Evolutionary conservation across 2,797 vertebrate genomes (phyloP).

Genomic region (Lutjanus campechanus): DNA sequence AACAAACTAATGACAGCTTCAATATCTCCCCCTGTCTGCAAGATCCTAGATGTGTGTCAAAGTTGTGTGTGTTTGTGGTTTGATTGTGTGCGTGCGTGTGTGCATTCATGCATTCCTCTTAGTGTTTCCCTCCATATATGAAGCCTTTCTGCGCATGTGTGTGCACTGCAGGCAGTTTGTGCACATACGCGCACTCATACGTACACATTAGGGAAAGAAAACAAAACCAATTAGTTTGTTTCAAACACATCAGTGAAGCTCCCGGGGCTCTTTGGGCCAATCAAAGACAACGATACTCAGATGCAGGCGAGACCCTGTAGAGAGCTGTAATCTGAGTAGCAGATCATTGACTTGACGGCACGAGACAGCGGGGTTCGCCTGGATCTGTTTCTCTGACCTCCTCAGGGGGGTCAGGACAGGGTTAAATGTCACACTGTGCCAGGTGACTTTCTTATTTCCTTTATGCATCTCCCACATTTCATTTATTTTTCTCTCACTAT

Average conservation of each 20-base stretch:
- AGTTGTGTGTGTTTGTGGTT: conserved; percentile 43
- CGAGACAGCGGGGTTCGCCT: conserved; percentile 27
- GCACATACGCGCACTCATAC: conserved; percentile 35
- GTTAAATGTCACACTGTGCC: conserved; percentile 51
- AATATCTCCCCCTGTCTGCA: conserved; percentile 69
- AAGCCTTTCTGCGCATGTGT: conserved; percentile 29
- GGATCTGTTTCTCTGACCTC: conserved; percentile 46
- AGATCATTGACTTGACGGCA: conserved; percentile 51
- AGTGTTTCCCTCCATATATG: conserved; percentile 41
- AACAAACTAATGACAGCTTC: conserved; percentile 81
- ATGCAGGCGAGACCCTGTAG: conserved; percentile 46
- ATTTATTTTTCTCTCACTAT: not conserved
- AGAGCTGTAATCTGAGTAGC: conserved; percentile 59
- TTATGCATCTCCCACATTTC: conserved; percentile 9
- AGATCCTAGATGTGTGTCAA: conserved; percentile 72
- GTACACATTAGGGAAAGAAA: conserved; percentile 58
- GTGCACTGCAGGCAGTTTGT: conserved; percentile 62
- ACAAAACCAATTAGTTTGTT: conserved; percentile 76
- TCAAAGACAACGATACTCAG: conserved; percentile 67
- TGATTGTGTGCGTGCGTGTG: conserved; percentile 9
- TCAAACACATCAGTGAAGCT: conserved; percentile 66
- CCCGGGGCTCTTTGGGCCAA: conserved; percentile 61
- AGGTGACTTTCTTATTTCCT: conserved; percentile 45
- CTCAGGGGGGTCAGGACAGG: conserved; percentile 39
- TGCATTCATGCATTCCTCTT: conserved; percentile 28